Evolutionary conservation across 1,140 invertebrate species (phyloP), one percentile per base, ranked within the genome.

Genomic region (Samia ricini): DNA sequence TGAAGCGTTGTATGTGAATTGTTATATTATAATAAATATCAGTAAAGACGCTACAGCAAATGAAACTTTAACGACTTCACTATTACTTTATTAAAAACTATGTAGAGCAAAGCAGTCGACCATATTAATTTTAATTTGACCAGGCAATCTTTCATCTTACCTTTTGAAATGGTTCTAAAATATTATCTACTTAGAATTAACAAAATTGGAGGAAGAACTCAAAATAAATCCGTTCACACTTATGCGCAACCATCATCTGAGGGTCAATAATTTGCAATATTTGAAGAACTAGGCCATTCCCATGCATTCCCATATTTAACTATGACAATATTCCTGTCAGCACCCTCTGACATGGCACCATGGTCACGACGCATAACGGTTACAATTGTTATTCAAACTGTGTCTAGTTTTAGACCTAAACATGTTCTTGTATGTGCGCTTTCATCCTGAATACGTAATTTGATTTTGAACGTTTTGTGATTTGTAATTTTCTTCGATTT

Each of bases 291-390:
- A 55, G 20, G 52, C 21, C 20, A 55, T 24, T 55, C 52, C 52
- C 52, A 55, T n/a, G 21, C 52, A n/a, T 24, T 55, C 52, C 52
- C 52, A 21, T 55, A 24, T 24, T 55, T 55, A 55, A 22, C 3
- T 22, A 24, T 55, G 52, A 24, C n/a, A 24, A 23, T 55, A 55
- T 55, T 55, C 52, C 52, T 23, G 21, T 55, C 52, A 55, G 52
- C 52, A 22, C 21, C 33, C 52, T 55, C 24, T 55, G 19, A 55
- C 52, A 55, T 24, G 20, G 52, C 52, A 23, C 52, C 52, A 22
- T 55, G 52, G n/a, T 55, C 52, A 55, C 52, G 52, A 55, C 22
- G 12, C 12, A 22, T 55, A 55, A 55, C 52, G 52, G 52, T 55
- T 12, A 22, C 12, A n/a, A 55, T 55, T 55, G 21, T 55, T 55